phyloP scores from a whole-genome alignment of 2,113 vertebrate genomes.

The Solenodon paradoxus region DNA sequence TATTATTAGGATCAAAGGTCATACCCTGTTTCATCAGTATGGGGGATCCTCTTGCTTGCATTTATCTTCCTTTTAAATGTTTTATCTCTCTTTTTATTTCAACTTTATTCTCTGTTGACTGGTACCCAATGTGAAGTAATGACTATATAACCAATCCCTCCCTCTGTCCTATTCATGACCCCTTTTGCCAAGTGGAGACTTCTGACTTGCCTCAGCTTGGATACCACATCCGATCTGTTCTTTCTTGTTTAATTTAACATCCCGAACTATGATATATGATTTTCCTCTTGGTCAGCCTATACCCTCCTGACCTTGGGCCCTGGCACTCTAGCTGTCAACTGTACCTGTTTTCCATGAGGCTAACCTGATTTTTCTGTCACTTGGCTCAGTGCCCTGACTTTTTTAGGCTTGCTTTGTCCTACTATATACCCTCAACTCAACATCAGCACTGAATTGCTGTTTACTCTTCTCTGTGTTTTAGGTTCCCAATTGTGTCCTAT shows the following conservation, averaged over 20 bases:
- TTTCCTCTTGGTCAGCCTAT: neutral
- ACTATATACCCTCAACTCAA: neutral
- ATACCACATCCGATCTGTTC: neutral
- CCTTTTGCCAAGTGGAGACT: neutral
- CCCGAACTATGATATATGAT: neutral
- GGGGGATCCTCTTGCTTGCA: neutral
- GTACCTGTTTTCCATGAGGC: neutral
- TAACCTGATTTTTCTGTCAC: neutral
- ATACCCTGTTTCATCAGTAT: neutral
- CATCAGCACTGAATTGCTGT: neutral
- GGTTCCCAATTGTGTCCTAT: neutral
- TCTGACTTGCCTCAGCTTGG: neutral
- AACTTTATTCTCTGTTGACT: neutral
- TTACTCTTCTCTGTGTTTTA: neutral
- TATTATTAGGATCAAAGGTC: neutral
- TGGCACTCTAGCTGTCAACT: neutral
- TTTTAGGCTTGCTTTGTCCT: neutral
- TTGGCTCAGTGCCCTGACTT: neutral
- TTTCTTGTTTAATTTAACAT: neutral
- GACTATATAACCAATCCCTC: neutral
- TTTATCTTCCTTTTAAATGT: neutral
- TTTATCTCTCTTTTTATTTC: neutral
- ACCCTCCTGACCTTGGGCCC: neutral
- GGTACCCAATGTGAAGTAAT: neutral
- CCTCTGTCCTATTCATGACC: neutral